Evolutionary conservation across 2,888 invertebrate species (phyloP), one percentile per base, ranked within the genome.

Genomic region (Rhogogaster chlorosoma): DNA sequence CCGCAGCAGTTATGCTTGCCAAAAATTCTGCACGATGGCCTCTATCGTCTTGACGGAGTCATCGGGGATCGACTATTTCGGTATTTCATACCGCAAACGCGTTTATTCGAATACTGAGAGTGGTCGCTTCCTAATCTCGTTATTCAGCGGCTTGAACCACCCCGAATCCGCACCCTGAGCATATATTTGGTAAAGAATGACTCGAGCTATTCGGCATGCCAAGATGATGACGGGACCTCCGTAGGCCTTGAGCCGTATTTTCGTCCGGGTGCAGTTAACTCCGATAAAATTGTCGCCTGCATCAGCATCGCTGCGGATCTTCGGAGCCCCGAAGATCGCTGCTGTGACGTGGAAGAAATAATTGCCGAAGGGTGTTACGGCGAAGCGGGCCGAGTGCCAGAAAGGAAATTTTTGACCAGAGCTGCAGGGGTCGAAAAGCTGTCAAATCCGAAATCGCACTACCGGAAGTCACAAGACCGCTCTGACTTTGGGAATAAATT

Each of bases 181-280:
- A 77, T 18, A 75, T 32, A 15, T 75, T n/a, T 26, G 26, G 45
- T 1, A 18, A 49, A 29, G 77, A 77, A 77, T 77, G 77, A 49
- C 49, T 53, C 49, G 77, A 15, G 29, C 32, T 10, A 32, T 26
- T 26, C 53, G 1, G 32, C 32, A 53, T 32, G 77, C 77, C 77
- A 77, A 77, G 32, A 77, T 77, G 53, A 77, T 53, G 77, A 77
- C 53, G 77, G 22, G 70, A 71, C 38, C 70, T 22, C 2, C 32
- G 29, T 1, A 32, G 49, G 18, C 77, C 77, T 77, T 77, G 49
- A 77, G 53, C 49, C 53, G 77, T 77, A 77, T 77, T 77, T 45
- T 77, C 18, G 77, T 12, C 26, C 15, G 70, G 12, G 15, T 77
- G 29, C 73, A 49, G 26, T 77, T 53, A 12, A 49, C 49, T 53